Base-by-base conservation (phyloP, 2,888 invertebrate species). In the Malthinus seriepunctatus region DNA sequence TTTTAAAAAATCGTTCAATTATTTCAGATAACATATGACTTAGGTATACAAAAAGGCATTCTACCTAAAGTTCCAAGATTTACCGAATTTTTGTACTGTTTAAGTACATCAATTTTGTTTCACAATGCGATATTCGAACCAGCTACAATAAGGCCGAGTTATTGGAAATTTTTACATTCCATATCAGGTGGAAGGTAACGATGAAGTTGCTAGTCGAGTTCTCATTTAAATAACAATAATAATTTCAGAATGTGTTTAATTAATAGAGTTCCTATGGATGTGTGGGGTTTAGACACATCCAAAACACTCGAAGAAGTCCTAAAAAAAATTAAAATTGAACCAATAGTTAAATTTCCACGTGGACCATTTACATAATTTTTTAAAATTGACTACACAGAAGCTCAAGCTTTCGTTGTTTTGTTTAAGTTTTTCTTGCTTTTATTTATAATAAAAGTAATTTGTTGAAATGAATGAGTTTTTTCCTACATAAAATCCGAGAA, bases 51-150 rank as follows among this genome's bases (percentile, higher is more conserved):
- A 32, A 81, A 80, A 54, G 86, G 87, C 45, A 75, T 82, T 48
- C 71, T 91, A 48, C 90, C 91, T 9, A 83, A 84, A 69, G 79
- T 91, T 32, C 87, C 87, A 34, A 84, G 87, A 68, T 91, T 89
- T 65, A 86, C 85, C 52, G 81, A 88, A 45, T 79, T 90, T 56
- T 78, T 93, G 32, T 93, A 93, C 74, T 86, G 90, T 63, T 79
- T 90, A 60, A 89, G 90, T 65, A 92, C 92, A 3, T 89, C 89
- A 8, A 79, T 88, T 61, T 81, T 92, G 34, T 91, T 92, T 74
- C 91, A 91, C 77, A 87, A 87, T 5, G 91, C 89, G 51, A 84
- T 91, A 34, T 70, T 92, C 58, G 93, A 94, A 74, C 91, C 93
- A 0, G 87, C 88, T 57, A 88, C 87, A 71, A 76, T 94, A 63